Evolutionary conservation across 2,113 vertebrate genomes (phyloP).

Genomic region (Orthonyx spaldingii): DNA sequence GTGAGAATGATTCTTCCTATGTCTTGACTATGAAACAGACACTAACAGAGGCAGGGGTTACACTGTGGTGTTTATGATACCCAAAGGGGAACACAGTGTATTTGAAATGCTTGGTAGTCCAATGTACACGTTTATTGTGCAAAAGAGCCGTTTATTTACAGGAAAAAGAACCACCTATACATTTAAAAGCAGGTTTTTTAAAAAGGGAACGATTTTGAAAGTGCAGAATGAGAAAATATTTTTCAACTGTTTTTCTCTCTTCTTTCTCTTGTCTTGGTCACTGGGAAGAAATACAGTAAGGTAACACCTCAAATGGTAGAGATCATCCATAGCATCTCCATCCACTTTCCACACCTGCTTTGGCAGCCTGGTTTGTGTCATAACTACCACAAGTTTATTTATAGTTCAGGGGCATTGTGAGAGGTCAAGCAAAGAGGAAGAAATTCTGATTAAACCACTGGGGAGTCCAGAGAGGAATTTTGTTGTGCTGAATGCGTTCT

Average conservation of each 20-base stretch:
- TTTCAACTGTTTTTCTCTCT: background rate
- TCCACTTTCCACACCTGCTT: background rate
- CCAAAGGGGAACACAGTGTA: background rate
- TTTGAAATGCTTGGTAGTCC: background rate
- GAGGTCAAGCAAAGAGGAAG: conserved; percentile 14
- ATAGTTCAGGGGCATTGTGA: background rate
- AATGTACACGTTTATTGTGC: background rate
- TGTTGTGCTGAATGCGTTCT: background rate
- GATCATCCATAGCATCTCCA: conserved; percentile 19
- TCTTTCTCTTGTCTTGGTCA: background rate
- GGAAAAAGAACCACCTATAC: background rate
- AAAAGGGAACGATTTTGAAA: background rate
- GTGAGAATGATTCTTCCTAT: background rate
- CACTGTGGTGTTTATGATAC: background rate
- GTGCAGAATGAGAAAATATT: background rate
- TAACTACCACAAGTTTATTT: conserved; percentile 28
- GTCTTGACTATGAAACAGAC: background rate
- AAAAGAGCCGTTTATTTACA: background rate
- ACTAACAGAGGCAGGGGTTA: background rate
- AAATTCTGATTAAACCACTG: background rate
- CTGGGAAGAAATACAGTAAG: background rate
- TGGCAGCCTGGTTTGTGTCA: background rate
- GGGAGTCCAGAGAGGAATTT: background rate
- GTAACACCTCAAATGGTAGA: background rate
- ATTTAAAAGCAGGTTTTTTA: background rate